Conservation (phyloP, 2,888 invertebrate genomes). For the Epicampocera succincta region DNA sequence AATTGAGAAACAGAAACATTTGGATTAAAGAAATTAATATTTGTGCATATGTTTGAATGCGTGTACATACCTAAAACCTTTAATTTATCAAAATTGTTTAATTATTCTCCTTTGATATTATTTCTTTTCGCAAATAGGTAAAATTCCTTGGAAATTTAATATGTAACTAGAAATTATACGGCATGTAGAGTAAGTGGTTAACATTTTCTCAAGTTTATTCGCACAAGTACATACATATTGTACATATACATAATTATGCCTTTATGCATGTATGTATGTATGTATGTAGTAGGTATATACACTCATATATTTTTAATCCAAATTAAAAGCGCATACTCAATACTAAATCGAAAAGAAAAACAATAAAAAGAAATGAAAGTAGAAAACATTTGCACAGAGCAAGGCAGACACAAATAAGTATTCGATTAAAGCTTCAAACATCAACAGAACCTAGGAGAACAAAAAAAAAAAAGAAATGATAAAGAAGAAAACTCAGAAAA, state of each 20-base stretch:
- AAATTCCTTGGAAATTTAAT: conserved; percentile 47
- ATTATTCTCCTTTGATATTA: not conserved
- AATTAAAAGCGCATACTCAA: conserved; percentile 63
- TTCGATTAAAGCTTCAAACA: conserved; percentile 30
- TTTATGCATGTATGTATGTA: conserved; percentile 30
- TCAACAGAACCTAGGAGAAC: conserved; percentile 40
- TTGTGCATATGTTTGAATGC: too few species aligned
- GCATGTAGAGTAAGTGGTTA: too few species aligned
- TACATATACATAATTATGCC: conserved; percentile 33
- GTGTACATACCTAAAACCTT: too few species aligned
- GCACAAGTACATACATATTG: conserved; percentile 15
- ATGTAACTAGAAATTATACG: conserved; percentile 49
- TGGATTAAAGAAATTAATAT: too few species aligned
- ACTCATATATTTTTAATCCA: conserved; percentile 21
- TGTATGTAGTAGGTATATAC: too few species aligned
- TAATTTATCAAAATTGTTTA: not conserved
- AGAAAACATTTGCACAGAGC: conserved; percentile 27
- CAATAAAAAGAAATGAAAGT: conserved; percentile 33
- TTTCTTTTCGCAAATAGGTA: not conserved
- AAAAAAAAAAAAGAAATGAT: conserved; percentile 22
- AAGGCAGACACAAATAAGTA: conserved; percentile 13
- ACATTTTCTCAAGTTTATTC: not conserved
- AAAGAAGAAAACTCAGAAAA: not conserved
- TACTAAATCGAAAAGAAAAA: conserved; percentile 38
- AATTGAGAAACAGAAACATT: too few species aligned